Conservation (phyloP, 1,140 invertebrate genomes). For the Ceratina calcarata region DNA sequence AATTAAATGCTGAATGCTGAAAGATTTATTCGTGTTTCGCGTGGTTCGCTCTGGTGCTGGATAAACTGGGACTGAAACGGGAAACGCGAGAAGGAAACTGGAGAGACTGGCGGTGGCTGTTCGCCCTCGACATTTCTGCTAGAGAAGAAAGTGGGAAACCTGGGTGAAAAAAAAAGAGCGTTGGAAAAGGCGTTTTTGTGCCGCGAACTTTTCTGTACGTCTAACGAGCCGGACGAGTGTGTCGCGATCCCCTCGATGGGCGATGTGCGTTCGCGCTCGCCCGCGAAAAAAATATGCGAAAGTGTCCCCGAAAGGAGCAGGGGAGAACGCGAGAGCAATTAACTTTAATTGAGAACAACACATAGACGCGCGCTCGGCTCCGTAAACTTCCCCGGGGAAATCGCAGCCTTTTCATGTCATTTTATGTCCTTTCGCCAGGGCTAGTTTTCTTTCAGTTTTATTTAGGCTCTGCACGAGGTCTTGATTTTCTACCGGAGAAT, state of each 20-base stretch:
- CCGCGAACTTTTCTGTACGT: conserved; percentile 11
- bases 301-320: conserved; percentile 9
- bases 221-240: conserved; percentile 52
- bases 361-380: background rate
- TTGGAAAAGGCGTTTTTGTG: conserved; percentile 22
- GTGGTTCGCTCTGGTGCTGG: no score
- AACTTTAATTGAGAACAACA: conserved; percentile 49
- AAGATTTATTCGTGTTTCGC: conserved; percentile 26
- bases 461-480: background rate
- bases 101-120: background rate
- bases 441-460: background rate
- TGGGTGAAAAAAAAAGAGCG: background rate
- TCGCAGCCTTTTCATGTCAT: background rate
- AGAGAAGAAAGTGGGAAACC: background rate
- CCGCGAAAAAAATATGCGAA: conserved; percentile 28
- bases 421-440: background rate
- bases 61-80: background rate
- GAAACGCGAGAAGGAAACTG: background rate
- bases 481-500: background rate
- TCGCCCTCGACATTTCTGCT: background rate
- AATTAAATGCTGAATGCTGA: conserved; percentile 17
- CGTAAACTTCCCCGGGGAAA: background rate
- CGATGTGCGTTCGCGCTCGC: conserved; percentile 43
- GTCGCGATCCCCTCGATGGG: conserved; percentile 43
- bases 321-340: conserved; percentile 37